Evolutionary conservation across 2,888 invertebrate species (phyloP), one percentile per base, ranked within the genome.

Genomic region (Bugula neritina): DNA sequence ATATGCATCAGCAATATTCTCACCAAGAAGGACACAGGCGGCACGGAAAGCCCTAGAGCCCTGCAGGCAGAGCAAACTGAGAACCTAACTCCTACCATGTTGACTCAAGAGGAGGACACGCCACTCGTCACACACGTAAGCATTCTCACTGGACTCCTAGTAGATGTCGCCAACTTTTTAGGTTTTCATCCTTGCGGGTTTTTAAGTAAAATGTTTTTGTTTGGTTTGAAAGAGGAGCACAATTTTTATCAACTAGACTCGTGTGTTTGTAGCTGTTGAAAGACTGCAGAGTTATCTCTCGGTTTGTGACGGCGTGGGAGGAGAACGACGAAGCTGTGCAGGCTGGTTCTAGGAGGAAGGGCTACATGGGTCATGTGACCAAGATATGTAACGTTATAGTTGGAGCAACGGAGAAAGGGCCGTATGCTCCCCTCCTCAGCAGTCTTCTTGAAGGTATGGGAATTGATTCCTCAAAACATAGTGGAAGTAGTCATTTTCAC

Each of bases 291-390:
- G 86, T 94, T 82, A 86, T 93, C 77, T 89, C 90, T 77, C 89
- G 90, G 83, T 88, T 94, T 79, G 87, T 94, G 83, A 90, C 91
- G 77, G 90, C 90, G 71, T 94, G 91, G 89, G 89, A 91, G 79
- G 89, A 90, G 76, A 92, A 92, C 84, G 89, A 90, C 3, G 63
- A 25, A n/a, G 63, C 63, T 13, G 63, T 63, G 27, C 5, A 13
- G 5, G 5, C 29, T 29, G 63, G 63, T 3, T 63, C 29, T 5
- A 79, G 83, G 43, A 83, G 88, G 75, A 81, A 84, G 76, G 89
- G 88, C 13, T 88, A 88, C 83, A 88, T 89, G 89, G 89, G 89
- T 3, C 89, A 89, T 84, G 84, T 89, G 78, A 85, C 87, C 27
- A 84, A 85, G 78, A 84, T 87, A 74, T 86, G 87, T 63, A 87